These are phyloP conservation scores for Drosophila nigromelanica DNA, from an alignment of 1,140 invertebrate genomes.

Conservation along the genomic window DNA sequence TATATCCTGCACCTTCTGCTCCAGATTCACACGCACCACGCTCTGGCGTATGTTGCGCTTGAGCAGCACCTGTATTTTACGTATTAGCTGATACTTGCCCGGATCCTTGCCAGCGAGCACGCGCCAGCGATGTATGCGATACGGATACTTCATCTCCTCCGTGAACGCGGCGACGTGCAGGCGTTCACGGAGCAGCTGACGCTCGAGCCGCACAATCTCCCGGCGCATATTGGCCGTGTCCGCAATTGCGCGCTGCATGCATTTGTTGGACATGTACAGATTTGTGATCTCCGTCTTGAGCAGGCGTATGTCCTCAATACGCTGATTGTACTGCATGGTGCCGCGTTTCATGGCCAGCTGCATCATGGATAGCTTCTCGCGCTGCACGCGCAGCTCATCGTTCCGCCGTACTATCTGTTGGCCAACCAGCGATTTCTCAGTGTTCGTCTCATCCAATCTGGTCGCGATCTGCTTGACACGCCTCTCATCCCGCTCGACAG, in stretches of 20 bases:
- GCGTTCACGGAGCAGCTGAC: constrained; percentile 89
- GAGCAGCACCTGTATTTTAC: constrained; percentile 89
- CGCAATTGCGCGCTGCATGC: constrained; percentile 86
- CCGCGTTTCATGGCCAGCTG: constrained; percentile 88
- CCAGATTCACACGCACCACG: constrained; percentile 26
- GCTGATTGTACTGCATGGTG: constrained; percentile 87
- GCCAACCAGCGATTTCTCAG: constrained; percentile 89
- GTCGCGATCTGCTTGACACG: constrained; percentile 86
- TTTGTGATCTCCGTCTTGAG: constrained; percentile 90
- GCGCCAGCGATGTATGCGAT: constrained; percentile 92
- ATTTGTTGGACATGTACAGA: constrained; percentile 86
- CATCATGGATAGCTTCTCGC: constrained; percentile 89
- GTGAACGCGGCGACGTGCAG: constrained; percentile 89
- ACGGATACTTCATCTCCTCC: constrained; percentile 90
- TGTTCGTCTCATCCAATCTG: constrained; percentile 87
- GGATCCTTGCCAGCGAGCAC: constrained; percentile 90
- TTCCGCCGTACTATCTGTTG: constrained; percentile 90
- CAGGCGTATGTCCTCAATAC: constrained; percentile 90
- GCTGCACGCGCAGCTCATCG: constrained; percentile 88
- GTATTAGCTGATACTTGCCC: constrained; percentile 86
- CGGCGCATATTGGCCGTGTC: constrained; percentile 86
- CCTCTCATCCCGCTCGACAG: constrained; percentile 84
- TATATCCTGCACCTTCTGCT: constrained; percentile 21
- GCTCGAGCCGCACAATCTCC: constrained; percentile 90
- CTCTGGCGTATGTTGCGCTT: constrained; percentile 51